These are phyloP conservation scores for Ctenoplectra terminalis DNA, from an alignment of 1,140 invertebrate species.

Conservation along the genomic window DNA sequence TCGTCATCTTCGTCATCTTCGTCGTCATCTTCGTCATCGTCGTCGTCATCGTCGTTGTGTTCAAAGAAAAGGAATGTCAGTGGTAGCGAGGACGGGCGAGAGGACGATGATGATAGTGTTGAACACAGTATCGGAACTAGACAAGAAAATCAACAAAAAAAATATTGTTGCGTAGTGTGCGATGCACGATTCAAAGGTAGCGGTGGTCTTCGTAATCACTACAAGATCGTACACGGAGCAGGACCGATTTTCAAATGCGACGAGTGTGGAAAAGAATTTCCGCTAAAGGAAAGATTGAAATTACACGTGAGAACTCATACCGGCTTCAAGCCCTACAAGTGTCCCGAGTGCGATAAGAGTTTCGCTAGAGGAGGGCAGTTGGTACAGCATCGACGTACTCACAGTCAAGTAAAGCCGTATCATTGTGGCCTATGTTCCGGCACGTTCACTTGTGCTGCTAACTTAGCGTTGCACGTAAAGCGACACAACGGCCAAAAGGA, in stretches of 20 bases:
- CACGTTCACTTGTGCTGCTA: constrained; percentile 91
- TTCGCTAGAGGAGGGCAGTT: constrained; percentile 92
- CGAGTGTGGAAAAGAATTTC: constrained; percentile 89
- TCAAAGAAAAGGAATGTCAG: background rate
- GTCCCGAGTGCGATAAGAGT: constrained; percentile 90
- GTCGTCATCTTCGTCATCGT: background rate
- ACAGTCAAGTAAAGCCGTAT: constrained; percentile 91
- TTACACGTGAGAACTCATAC: constrained; percentile 92
- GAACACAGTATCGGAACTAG: constrained; percentile 6
- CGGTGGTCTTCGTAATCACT: constrained; percentile 88
- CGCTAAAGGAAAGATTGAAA: constrained; percentile 89
- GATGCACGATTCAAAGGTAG: constrained; percentile 88
- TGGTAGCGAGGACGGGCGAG: background rate
- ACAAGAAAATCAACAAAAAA: constrained; percentile 66
- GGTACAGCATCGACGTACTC: constrained; percentile 93
- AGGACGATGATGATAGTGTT: background rate
- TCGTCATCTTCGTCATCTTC: background rate
- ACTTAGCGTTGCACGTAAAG: constrained; percentile 89
- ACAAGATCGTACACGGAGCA: constrained; percentile 81
- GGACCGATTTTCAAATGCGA: constrained; percentile 86
- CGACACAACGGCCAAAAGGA: constrained; percentile 94
- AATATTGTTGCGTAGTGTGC: constrained; percentile 89
- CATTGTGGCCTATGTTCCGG: constrained; percentile 90
- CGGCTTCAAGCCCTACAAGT: constrained; percentile 94
- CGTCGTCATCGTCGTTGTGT: background rate